A percentile compares a stretch with the other conserved stretches of the same genome.
Conservation (phyloP, 2,797 vertebrate species). For the Macroramphosus scolopax region DNA sequence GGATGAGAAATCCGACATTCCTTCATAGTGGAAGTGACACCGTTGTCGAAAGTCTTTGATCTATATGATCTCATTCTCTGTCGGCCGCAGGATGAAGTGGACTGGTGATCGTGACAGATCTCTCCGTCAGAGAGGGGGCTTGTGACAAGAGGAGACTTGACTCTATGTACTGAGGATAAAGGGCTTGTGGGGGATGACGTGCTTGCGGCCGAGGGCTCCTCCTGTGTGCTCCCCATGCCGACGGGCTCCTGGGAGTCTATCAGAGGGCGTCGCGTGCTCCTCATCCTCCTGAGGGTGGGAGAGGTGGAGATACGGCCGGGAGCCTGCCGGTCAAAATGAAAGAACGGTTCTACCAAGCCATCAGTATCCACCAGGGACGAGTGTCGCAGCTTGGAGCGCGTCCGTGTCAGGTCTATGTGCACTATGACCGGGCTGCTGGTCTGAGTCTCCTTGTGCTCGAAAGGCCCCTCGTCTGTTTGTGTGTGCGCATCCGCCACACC, state of each 20-base stretch:
- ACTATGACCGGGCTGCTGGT: conserved; percentile 74
- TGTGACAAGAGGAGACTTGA: conserved; percentile 69
- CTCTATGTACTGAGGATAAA: conserved; percentile 46
- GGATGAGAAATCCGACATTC: conserved; percentile 47
- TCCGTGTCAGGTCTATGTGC: conserved; percentile 73
- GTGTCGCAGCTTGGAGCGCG: conserved; percentile 65
- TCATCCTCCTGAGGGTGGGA: conserved; percentile 85
- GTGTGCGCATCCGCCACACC: conserved; percentile 63
- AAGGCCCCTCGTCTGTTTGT: conserved; percentile 61
- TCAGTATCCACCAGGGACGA: conserved; percentile 53
- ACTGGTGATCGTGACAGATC: conserved; percentile 21
- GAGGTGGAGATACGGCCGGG: conserved; percentile 87
- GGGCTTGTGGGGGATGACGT: conserved; percentile 24
- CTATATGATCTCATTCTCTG: conserved; percentile 59
- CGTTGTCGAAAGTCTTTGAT: conserved; percentile 74
- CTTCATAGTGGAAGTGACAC: conserved; percentile 35
- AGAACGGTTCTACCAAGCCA: conserved; percentile 49
- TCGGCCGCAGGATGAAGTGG: conserved; percentile 30
- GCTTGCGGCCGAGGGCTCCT: conserved; percentile 45
- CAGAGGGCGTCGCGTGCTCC: conserved; percentile 69
- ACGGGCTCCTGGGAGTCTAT: conserved; percentile 44
- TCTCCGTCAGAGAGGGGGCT: conserved; percentile 54
- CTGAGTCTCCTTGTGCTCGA: conserved; percentile 72
- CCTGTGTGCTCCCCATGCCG: conserved; percentile 60
- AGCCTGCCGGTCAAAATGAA: conserved; percentile 85